phyloP scores from a whole-genome alignment of 2,888 invertebrate species.

The Microctonus brassicae region DNA sequence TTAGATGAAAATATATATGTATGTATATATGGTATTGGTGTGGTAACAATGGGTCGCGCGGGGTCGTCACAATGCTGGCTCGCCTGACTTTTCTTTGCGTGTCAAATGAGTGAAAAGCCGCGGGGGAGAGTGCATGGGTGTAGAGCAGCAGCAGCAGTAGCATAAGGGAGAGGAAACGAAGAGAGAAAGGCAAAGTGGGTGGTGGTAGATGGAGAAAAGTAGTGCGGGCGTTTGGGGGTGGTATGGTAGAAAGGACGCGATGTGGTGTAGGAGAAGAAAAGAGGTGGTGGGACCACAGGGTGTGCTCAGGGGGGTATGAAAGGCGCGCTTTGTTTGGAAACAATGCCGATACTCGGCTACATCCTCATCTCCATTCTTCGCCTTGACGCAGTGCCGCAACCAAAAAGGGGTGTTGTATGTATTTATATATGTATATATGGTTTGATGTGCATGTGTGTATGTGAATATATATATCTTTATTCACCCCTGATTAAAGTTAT shows the following conservation, averaged over 20 bases:
- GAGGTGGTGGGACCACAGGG: conserved; percentile 46
- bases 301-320: conserved; percentile 61
- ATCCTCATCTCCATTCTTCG: conserved; percentile 70
- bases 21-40: conserved; percentile 53
- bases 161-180: conserved; percentile 48
- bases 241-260: conserved; percentile 37
- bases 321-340: conserved; percentile 70
- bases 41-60: conserved; percentile 62
- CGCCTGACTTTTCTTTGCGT: conserved; percentile 69
- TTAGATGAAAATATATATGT: conserved; percentile 38
- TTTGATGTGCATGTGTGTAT: conserved; percentile 49
- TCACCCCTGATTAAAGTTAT: conserved; percentile 68
- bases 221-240: conserved; percentile 27
- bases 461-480: conserved; percentile 66
- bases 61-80: conserved; percentile 62
- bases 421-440: conserved; percentile 25
- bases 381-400: conserved; percentile 58
- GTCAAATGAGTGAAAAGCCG: conserved; percentile 69
- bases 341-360: conserved; percentile 70
- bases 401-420: conserved; percentile 27
- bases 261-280: conserved; percentile 40
- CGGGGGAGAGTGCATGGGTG: conserved; percentile 45
- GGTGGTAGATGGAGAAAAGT: conserved; percentile 8
- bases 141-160: too few relatives aligned
- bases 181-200: conserved; percentile 24